These are phyloP conservation scores for Dasyprocta punctata DNA, from an alignment of 2,113 vertebrate species.

Conservation along the genomic window DNA sequence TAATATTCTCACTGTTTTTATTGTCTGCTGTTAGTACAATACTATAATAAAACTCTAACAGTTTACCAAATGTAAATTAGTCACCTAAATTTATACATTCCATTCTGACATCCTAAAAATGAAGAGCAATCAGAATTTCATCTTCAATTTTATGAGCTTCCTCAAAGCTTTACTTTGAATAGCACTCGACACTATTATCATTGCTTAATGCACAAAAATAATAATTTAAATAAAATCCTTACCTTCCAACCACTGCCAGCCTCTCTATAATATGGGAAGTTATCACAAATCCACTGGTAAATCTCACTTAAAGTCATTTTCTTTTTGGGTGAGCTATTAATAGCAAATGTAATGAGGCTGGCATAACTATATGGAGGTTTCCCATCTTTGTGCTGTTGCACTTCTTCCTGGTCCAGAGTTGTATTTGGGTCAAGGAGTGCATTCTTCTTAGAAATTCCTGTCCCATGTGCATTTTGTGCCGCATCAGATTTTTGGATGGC, in stretches of 20 bases:
- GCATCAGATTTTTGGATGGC: constrained; percentile 93
- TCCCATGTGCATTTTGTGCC: constrained; percentile 90
- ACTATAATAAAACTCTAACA: constrained; percentile 45
- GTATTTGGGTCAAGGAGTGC: constrained; percentile 92
- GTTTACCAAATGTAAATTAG: constrained; percentile 41
- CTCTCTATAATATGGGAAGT: constrained; percentile 96
- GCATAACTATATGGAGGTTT: constrained; percentile 96
- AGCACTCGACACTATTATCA: neutral
- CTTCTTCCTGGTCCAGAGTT: constrained; percentile 94
- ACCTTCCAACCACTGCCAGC: constrained; percentile 97
- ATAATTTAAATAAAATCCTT: constrained; percentile 79
- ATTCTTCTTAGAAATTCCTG: constrained; percentile 93
- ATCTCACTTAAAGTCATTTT: constrained; percentile 97
- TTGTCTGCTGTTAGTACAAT: neutral
- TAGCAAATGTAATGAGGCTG: constrained; percentile 96
- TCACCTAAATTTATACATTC: constrained; percentile 32
- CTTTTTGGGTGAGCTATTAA: constrained; percentile 96
- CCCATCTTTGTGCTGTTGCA: constrained; percentile 95
- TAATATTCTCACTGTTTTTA: constrained; percentile 5
- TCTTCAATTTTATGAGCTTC: constrained; percentile 20
- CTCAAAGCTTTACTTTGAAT: constrained; percentile 43
- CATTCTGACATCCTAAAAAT: constrained; percentile 54
- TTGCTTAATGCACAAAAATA: constrained; percentile 31
- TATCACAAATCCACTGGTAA: constrained; percentile 96
- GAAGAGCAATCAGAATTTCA: constrained; percentile 42